Conservation (phyloP, 2,888 invertebrate genomes). For the Netelia inedita region DNA sequence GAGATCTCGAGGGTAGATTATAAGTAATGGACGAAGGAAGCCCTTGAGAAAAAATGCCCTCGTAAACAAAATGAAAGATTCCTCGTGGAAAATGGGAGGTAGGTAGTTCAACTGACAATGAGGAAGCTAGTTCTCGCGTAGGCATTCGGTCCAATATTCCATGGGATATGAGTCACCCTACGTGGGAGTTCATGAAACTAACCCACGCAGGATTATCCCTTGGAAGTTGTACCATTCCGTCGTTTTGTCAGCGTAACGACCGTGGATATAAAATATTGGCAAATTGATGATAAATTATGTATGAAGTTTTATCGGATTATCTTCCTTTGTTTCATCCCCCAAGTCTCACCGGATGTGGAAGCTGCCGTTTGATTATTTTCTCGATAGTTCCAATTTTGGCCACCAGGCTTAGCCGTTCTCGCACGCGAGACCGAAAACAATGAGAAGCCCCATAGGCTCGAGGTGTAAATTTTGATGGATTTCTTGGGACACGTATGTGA, state of each 20-base stretch:
- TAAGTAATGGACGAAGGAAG: no score
- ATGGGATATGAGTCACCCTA: not conserved
- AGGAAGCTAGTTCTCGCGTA: not conserved
- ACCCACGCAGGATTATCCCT: not conserved
- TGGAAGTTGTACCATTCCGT: not conserved
- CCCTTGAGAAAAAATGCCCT: not conserved
- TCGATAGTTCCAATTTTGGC: not conserved
- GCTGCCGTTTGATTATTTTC: not conserved
- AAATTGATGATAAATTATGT: no score
- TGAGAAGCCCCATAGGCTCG: no score
- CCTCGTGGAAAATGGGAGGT: no score
- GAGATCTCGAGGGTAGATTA: not conserved
- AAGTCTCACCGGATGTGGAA: not conserved
- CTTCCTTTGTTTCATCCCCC: not conserved
- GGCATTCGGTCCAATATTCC: not conserved
- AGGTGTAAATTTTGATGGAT: conserved; percentile 6
- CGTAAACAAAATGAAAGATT: not conserved
- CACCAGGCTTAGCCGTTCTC: not conserved
- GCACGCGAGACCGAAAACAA: no score
- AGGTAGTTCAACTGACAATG: not conserved
- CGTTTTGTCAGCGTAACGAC: no score
- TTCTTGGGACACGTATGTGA: conserved; percentile 18
- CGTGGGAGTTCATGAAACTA: not conserved
- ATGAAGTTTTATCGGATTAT: not conserved
- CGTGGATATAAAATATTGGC: no score